These are phyloP conservation scores for Anarrhichthys ocellatus DNA, from an alignment of 2,113 vertebrate species.

Conservation along the genomic window DNA sequence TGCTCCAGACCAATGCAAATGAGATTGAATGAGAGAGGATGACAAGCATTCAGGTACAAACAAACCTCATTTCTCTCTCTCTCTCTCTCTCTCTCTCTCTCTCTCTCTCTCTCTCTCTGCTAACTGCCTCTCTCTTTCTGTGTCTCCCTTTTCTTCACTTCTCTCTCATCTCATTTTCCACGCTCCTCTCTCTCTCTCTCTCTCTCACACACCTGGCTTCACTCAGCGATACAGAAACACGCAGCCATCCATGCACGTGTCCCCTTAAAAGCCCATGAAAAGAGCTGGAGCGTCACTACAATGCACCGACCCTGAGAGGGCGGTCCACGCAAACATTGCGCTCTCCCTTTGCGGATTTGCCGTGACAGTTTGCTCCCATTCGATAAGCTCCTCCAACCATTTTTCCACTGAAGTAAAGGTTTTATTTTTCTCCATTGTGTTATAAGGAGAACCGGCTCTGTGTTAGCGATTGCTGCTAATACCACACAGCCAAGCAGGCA, in stretches of 20 bases:
- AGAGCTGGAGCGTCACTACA: constrained; percentile 40
- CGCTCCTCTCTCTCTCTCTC: not conserved
- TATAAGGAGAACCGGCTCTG: constrained; percentile 44
- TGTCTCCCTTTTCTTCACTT: constrained; percentile 8
- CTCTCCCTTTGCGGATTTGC: constrained; percentile 50
- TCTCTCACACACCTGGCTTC: constrained; percentile 59
- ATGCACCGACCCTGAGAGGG: constrained; percentile 58
- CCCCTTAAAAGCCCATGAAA: constrained; percentile 44
- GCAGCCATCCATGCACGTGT: constrained; percentile 23
- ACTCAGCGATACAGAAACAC: constrained; percentile 31
- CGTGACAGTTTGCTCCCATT: constrained; percentile 58
- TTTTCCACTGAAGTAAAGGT: constrained; percentile 47
- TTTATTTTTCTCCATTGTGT: constrained; percentile 62
- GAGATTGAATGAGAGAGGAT: constrained; percentile 77
- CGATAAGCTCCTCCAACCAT: constrained; percentile 66
- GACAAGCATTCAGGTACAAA: constrained; percentile 77
- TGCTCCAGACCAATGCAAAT: constrained; percentile 84
- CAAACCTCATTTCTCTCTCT: constrained; percentile 60
- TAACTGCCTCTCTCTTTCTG: constrained; percentile 33
- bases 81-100: constrained; percentile 12
- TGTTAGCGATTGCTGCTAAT: constrained; percentile 57
- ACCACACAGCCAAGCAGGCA: constrained; percentile 37
- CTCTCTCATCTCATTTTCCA: constrained; percentile 5
- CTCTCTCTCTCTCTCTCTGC: constrained; percentile 17
- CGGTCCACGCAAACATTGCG: constrained; percentile 41